Percentiles rank a stretch among this genome's conserved stretches.
These are phyloP conservation scores for Frieseomelitta varia DNA, from an alignment of 1,140 invertebrate genomes.

Conservation along the genomic window DNA sequence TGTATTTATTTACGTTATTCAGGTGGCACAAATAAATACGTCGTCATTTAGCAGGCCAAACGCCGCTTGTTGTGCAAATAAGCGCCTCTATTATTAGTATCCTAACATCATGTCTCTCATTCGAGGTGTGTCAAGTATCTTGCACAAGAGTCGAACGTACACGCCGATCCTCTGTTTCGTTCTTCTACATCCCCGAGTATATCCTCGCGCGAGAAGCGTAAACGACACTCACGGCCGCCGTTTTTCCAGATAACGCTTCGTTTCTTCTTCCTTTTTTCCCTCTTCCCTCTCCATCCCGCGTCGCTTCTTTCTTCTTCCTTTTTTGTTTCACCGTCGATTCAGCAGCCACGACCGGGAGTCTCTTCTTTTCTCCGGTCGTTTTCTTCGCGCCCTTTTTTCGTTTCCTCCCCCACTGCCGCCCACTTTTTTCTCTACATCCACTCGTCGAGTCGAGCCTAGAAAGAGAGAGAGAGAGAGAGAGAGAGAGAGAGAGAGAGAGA, in stretches of 20 bases:
- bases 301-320: not conserved
- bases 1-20: constrained; percentile 32
- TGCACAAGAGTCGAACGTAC: constrained; percentile 15
- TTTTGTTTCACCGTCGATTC: constrained; percentile 1
- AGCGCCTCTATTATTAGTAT: constrained; percentile 45
- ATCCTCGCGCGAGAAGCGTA: not conserved
- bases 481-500: constrained; percentile 11
- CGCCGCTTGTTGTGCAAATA: constrained; percentile 29
- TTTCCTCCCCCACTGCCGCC: not conserved
- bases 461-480: not conserved
- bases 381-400: constrained; percentile 45
- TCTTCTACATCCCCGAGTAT: not conserved
- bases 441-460: constrained; percentile 44
- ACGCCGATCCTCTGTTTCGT: not conserved
- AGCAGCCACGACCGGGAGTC: not conserved
- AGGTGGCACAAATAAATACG: constrained; percentile 30
- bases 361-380: not conserved
- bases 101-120: constrained; percentile 41
- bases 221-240: constrained; percentile 3
- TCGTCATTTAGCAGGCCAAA: constrained; percentile 11
- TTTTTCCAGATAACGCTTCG: constrained; percentile 35
- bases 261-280: constrained; percentile 1
- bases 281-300: not conserved
- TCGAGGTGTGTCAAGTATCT: constrained; percentile 44
- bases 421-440: constrained; percentile 7